Base-by-base conservation (phyloP, 2,113 vertebrate genomes). In the Ceyx cyanopectus region DNA sequence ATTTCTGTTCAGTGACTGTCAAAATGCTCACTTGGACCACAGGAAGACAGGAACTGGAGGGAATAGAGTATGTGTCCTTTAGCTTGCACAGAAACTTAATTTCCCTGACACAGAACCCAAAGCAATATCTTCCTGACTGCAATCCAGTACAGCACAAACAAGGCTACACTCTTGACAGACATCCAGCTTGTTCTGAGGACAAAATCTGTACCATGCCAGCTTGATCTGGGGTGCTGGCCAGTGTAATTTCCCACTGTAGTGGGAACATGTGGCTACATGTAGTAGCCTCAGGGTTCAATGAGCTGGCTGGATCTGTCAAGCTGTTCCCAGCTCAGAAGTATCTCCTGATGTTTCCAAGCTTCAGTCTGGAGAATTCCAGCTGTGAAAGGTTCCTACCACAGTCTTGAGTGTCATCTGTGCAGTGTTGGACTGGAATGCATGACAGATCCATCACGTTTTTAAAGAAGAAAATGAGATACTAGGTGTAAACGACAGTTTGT, bases 361-460 rank as follows among this genome's bases (percentile, higher is more conserved):
- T 87, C 45, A 79, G 13, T 69, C 81, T 93, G 68, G n/a, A 93
- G 78, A 93, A 37, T 23, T 87, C 92, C 78, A 62, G 30, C 91
- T 89, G 62, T 73, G 81, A 89, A 89, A 92, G 53, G 32, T 80
- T 92, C 54, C 60, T 91, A 37, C 79, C 66, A 45, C 74, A 68
- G 62, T 66, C 81, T 75, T 61, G 45, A 77, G 48, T 85, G 46
- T 91, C 2, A 1, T 70, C 51, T 90, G 43, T 84, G 76, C 68
- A 17, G 29, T 24, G 40, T 78, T 83, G 69, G 77, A 17, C 65
- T 86, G 82, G 79, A 81, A 81, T 57, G 48, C 60, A 32, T 83
- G 76, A 86, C 73, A 83, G 40, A 78, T 85, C 18, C 17, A n/a
- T 83, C 72, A 40, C 23, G 16, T 74, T 78, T 87, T 78, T 63